Base-by-base conservation (phyloP, 2,797 vertebrate genomes). In the Hipposideros larvatus region DNA sequence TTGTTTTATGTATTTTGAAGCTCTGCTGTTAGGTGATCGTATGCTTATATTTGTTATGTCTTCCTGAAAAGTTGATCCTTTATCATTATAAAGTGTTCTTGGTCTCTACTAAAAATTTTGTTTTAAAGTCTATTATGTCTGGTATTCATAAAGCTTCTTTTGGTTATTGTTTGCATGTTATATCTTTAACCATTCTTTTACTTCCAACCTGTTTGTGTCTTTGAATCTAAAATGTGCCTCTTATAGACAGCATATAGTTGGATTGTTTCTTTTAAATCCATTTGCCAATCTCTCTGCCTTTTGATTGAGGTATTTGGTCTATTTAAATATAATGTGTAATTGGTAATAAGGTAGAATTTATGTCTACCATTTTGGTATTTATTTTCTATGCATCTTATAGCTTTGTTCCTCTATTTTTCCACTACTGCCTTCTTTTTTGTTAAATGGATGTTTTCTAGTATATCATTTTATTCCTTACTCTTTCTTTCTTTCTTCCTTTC, bases 201-300 rank as follows among this genome's bases (percentile, higher is more conserved):
- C 14, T 24, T 68, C 43, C 78, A 88, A 79, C 7, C 21, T 66
- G 55, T 75, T 48, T 90, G 71, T 79, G 46, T 79, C 83, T 92
- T 80, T 80, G 51, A 93, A 79, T 88, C 46, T 55, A 83, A 85
- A 88, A 59, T 55, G 1, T 90, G 4, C 57, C 70, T 92, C 46
- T 82, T 83, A 34, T 28, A 93, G 59, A 46, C 0, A 86, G 48
- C n/a, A 88, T 73, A 68, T 5, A 90, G 22, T 59, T 80, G 48
- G 34, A 87, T 63, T 0, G 51, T 80, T 87, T 95, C 61, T 90
- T 88, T 22, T 1, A 31, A 90, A 87, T 46, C 48, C 19, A 68
- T 86, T 87, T 90, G 34, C 41, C 75, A 90, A 14, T 51, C 71
- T 89, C 71, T 89, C 77, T 95, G 71, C 24, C 34, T 96, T 91